Evolutionary conservation across 2,888 invertebrate species (phyloP), one percentile per base, ranked within the genome.

Genomic region (Apamea crenata): DNA sequence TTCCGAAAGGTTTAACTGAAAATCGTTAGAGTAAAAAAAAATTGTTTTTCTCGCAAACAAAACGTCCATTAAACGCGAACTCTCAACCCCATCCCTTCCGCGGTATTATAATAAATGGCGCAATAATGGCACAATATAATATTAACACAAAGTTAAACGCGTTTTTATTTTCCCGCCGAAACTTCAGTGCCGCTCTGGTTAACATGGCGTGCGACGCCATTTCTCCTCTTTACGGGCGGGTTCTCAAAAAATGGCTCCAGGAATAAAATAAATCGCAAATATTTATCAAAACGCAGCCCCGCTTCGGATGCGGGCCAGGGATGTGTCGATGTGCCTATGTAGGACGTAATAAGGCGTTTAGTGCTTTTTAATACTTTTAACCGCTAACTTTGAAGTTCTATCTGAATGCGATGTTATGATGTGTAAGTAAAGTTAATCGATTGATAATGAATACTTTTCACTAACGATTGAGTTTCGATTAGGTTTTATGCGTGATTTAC

Each of bases 111-210:
- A 96, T 96, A 97, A 96, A 97, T 96, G 96, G 94, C 94, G 95
- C 94, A 96, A 97, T 97, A 96, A 97, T 96, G 96, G 95, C 96
- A 96, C 96, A 96, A 96, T 96, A 97, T 96, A 96, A 96, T 96
- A 97, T 96, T 96, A 96, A 96, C 96, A 96, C 95, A 96, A 97
- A 97, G 97, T 97, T 96, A 96, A 96, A 96, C 95, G 95, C 93
- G 94, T 96, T 96, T 96, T 96, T 96, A 96, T 96, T 96, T 96
- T 95, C 93, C 94, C 94, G 93, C 93, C 93, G 84, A 94, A 96
- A 96, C 94, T 96, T 95, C 93, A 93, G 94, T 91, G 92, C 89
- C 94, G 94, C 93, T 93, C 91, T 89, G 93, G 89, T 92, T 93
- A 92, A 90, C 94, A 92, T 91, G 90, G 91, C 91, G 92, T 85